Base-by-base conservation (phyloP, 2,113 vertebrate genomes). In the Colinus virginianus region DNA sequence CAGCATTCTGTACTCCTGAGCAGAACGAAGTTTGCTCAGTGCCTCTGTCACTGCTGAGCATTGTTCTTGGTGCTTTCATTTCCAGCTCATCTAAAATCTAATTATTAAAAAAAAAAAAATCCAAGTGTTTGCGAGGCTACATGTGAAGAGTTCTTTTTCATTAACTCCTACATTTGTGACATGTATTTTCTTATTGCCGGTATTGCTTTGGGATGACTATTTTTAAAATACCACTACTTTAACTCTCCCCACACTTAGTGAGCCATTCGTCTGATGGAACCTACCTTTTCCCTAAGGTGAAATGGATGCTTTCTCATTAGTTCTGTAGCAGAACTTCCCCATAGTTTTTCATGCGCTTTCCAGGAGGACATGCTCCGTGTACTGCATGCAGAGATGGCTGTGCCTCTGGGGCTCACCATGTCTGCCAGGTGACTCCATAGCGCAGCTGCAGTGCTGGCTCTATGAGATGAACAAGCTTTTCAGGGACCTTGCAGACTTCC, bases 41-140 rank as follows among this genome's bases (percentile, higher is more conserved):
- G 38, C 49, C 74, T 94, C 84, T 89, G 42, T 87, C 78, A 32
- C 55, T 89, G 76, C 80, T 0, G 0, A 40, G 48, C 80, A 46
- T 75, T 85, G 91, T 86, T 71, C 85, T 94, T 87, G 74, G 45
- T 72, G 42, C 26, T 93, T 91, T 77, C 70, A 53, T 94, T 97
- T 87, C 74, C 80, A 95, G 90, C 84, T 95, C 90, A 96, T 94
- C 95, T 93, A 92, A 96, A 94, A 96, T 53, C 93, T 86, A 96
- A 95, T 95, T 93, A 91, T 90, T 13, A 23, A 51, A 12, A 51
- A 51, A 49, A 45, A 92, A 84, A 48, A 67, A 61, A 42, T 92
- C 78, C 69, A 68, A 96, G 80, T 92, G 83, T 90, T 94, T 93
- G 72, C 70, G 51, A 78, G 70, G 66, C 93, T 92, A 89, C 90